These are phyloP conservation scores for Echinops telfairi DNA, from an alignment of 2,113 vertebrate genomes.

Conservation along the genomic window DNA sequence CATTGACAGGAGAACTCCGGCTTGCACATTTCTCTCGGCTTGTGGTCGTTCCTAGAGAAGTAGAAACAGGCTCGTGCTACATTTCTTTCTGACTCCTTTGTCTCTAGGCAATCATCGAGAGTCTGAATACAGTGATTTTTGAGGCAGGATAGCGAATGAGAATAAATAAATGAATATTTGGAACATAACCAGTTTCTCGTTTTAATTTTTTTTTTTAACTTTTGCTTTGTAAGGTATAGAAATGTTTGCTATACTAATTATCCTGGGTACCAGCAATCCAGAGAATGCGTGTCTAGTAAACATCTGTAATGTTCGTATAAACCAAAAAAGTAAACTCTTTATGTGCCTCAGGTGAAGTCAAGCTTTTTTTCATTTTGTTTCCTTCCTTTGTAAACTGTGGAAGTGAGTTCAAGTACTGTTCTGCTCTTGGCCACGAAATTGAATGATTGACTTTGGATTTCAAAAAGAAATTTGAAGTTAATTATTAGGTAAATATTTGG, in stretches of 20 bases:
- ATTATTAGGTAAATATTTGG: conserved; percentile 13
- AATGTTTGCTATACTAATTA: conserved; percentile 32
- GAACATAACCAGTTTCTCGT: not conserved
- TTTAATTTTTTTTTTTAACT: conserved; percentile 10
- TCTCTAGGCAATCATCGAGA: conserved; percentile 14
- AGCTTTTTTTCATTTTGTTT: not conserved
- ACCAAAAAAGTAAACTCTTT: not conserved
- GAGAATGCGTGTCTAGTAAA: not conserved
- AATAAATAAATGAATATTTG: conserved; percentile 34
- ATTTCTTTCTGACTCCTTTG: conserved; percentile 39
- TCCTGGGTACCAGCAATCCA: conserved; percentile 11
- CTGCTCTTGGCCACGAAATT: not conserved
- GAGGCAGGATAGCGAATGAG: conserved; percentile 21
- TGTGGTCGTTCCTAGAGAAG: not conserved
- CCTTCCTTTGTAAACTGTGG: conserved; percentile 22
- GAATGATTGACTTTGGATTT: conserved; percentile 47
- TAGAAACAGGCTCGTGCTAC: not conserved
- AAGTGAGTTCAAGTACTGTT: not conserved
- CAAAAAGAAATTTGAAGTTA: conserved; percentile 34
- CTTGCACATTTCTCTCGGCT: not conserved
- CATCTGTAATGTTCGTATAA: conserved; percentile 42
- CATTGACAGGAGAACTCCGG: not conserved
- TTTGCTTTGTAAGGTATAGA: conserved; percentile 48
- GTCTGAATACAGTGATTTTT: not conserved
- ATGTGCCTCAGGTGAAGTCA: not conserved